Evolutionary conservation across 1,140 invertebrate genomes (phyloP).

Genomic region (Brachionus asplanchnoidis): DNA sequence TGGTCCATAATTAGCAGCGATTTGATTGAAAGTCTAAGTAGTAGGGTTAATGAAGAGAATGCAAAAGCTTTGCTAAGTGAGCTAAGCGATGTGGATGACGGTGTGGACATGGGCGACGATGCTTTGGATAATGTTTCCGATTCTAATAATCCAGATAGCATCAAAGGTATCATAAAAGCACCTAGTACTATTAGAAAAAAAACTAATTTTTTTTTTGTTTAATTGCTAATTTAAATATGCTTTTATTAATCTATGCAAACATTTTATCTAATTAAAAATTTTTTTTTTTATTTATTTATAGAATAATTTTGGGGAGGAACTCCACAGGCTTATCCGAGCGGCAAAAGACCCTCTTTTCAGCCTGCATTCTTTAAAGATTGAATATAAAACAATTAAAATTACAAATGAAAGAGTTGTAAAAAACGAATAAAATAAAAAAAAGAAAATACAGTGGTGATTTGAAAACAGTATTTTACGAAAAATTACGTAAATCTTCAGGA

Average conservation of each 20-base stretch:
- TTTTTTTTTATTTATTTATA: too few species aligned
- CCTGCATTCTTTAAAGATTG: too few species aligned
- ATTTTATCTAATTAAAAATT: background rate
- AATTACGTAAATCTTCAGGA: too few species aligned
- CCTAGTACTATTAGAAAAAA: background rate
- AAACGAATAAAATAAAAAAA: too few species aligned
- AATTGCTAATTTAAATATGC: background rate
- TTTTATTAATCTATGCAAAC: background rate
- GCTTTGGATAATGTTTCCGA: background rate
- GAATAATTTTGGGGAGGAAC: too few species aligned
- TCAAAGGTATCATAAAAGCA: background rate
- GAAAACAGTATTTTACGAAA: too few species aligned
- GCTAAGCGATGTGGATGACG: background rate
- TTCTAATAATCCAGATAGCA: background rate
- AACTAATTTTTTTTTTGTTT: background rate
- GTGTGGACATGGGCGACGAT: background rate
- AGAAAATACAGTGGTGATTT: too few species aligned
- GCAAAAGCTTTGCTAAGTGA: background rate
- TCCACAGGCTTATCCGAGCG: too few species aligned
- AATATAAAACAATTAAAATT: too few species aligned
- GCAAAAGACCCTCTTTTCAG: too few species aligned
- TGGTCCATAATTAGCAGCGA: slow-evolving; percentile 7
- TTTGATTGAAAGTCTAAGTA: background rate
- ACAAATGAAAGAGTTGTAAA: too few species aligned
- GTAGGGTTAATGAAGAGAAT: background rate